Conservation (phyloP, 2,113 vertebrate genomes). For the Charadrius vociferus region DNA sequence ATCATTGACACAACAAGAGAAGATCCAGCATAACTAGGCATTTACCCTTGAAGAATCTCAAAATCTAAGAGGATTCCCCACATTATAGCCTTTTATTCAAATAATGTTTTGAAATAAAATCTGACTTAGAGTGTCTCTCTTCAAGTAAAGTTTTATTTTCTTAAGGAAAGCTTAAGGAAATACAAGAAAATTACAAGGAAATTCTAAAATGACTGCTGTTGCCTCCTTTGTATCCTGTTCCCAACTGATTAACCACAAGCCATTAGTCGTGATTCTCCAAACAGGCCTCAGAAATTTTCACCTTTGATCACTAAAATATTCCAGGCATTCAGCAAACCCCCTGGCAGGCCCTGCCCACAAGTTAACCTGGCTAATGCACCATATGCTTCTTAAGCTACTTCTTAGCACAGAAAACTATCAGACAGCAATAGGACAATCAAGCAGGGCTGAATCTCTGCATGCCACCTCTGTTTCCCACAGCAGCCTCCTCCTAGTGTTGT, state of each 20-base stretch:
- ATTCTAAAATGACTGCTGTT: background rate
- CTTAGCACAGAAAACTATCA: background rate
- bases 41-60: background rate
- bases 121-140: background rate
- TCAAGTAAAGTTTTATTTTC: background rate
- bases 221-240: background rate
- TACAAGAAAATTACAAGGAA: no score
- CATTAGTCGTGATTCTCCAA: background rate
- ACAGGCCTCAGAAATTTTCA: background rate
- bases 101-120: background rate
- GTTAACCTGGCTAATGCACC: background rate
- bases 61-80: background rate
- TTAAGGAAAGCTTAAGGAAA: background rate
- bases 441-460: background rate
- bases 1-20: background rate
- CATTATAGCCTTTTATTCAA: background rate
- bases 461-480: background rate
- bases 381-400: no score
- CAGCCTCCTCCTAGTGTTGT: background rate
- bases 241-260: background rate
- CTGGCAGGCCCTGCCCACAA: no score
- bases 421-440: background rate
- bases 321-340: no score
- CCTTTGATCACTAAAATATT: background rate
- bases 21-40: background rate